Evolutionary conservation across 2,113 vertebrate genomes (phyloP), one percentile per base, ranked within the genome.

Genomic region (Tonatia bakeri): DNA sequence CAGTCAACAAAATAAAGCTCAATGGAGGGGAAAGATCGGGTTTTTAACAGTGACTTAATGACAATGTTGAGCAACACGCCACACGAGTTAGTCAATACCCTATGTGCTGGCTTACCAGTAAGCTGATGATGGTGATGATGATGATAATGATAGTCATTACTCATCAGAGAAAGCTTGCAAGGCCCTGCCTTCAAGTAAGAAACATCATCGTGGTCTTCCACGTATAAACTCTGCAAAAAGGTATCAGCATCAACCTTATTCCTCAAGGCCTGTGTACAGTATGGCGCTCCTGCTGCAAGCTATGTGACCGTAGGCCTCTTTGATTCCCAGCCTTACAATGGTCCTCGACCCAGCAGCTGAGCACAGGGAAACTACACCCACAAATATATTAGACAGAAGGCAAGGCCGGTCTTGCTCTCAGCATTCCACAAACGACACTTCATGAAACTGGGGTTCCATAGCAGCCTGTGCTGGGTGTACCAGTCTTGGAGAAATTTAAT

Each of bases 1-100:
- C 79, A 91, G 59, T 65, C 64, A 93, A 84, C 83, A 69, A 88
- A 94, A 77, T 16, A 80, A 93, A 73, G 79, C 28, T 90, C 72
- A 83, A 26, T n/a, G 4, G 80, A 76, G 69, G 28, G 33, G 59
- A 72, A 61, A 70, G 80, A 91, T 76, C 28, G 8, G 54, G 56
- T 92, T 93, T 94, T 91, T 54, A 64, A 38, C 16, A 56, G 24
- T 4, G 52, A 80, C 56, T 91, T 81, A 54, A 83, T 54, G 75
- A 47, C 81, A 79, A 10, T 56, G 59, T 40, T 24, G 15, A 88
- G 61, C 96, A 81, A 94, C 50, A 76, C 0, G 0, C 52, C 67
- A 38, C 38, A 75, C 73, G 52, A 91, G 82, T 85, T 67, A 24
- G 36, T 36, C 73, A 64, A 80, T 70, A 72, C 72, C 54, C 73